Conservation (phyloP, 2,113 vertebrate species). For the Odontophorus gujanensis region DNA sequence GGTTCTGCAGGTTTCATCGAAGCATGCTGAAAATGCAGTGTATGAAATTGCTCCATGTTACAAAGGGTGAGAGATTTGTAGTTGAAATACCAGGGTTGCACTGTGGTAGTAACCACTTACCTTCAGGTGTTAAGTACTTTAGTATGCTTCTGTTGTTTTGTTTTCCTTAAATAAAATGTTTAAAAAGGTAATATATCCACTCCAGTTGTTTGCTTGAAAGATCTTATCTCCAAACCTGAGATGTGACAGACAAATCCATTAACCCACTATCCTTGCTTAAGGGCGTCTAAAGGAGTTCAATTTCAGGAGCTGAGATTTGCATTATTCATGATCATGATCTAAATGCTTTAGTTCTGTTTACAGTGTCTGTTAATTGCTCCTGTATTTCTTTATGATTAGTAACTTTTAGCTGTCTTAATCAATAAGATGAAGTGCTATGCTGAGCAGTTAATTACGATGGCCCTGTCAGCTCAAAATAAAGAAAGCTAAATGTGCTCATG, state of each 20-base stretch:
- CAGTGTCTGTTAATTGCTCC: not conserved
- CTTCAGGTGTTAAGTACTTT: not conserved
- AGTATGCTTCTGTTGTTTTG: not conserved
- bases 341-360: constrained; percentile 5
- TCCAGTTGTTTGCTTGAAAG: not conserved
- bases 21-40: not conserved
- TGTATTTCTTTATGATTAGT: constrained; percentile 16
- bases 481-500: not conserved
- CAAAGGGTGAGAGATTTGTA: not conserved
- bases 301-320: not conserved
- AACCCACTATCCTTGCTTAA: constrained; percentile 15
- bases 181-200: not conserved
- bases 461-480: not conserved
- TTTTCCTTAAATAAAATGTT: not conserved
- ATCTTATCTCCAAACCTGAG: not conserved
- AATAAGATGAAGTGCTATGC: not conserved
- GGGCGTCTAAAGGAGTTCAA: not conserved
- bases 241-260: not conserved
- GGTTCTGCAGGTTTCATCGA: not conserved
- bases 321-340: constrained; percentile 4
- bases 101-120: not conserved
- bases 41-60: not conserved
- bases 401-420: constrained; percentile 23
- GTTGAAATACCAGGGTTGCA: not conserved
- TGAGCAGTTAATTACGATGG: not conserved